Percentiles rank a stretch among this genome's conserved stretches.
phyloP scores from a whole-genome alignment of 2,888 invertebrate species.

The Panorpa germanica region DNA sequence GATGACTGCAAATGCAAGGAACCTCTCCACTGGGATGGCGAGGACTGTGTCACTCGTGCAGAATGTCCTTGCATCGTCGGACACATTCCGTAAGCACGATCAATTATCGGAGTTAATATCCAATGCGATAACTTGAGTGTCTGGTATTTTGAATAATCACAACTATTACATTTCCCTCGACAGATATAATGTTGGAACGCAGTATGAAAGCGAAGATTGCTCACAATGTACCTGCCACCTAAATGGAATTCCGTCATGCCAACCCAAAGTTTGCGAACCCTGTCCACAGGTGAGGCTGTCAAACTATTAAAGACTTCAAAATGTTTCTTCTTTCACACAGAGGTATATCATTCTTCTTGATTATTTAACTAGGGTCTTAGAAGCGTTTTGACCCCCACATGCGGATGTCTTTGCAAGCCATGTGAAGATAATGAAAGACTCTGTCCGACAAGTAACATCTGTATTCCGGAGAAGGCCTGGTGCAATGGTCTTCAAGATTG shows the following conservation, averaged over 20 bases:
- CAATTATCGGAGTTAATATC: conserved; percentile 9
- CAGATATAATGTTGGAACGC: conserved; percentile 53
- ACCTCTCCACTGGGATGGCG: conserved; percentile 52
- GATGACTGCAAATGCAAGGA: conserved; percentile 32
- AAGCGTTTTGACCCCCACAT: conserved; percentile 36
- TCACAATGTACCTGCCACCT: conserved; percentile 61
- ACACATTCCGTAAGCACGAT: conserved; percentile 31
- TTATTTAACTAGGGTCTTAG: conserved; percentile 25
- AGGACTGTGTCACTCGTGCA: conserved; percentile 44
- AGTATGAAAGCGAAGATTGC: conserved; percentile 53
- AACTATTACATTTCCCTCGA: conserved; percentile 12
- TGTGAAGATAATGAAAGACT: conserved; percentile 44
- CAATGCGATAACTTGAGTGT: neutral
- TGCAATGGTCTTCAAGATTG: conserved; percentile 70
- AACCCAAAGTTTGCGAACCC: conserved; percentile 42
- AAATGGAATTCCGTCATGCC: conserved; percentile 51
- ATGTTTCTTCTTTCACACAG: neutral
- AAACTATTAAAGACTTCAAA: too few species aligned
- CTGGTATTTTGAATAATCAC: conserved; percentile 19
- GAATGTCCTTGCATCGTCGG: conserved; percentile 65
- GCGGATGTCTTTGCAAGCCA: conserved; percentile 53
- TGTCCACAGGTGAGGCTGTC: too few species aligned
- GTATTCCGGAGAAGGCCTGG: conserved; percentile 50
- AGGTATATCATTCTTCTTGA: neutral
- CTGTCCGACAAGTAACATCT: conserved; percentile 56